Conservation (phyloP, 2,113 vertebrate species). For the Bolborhynchus lineola region DNA sequence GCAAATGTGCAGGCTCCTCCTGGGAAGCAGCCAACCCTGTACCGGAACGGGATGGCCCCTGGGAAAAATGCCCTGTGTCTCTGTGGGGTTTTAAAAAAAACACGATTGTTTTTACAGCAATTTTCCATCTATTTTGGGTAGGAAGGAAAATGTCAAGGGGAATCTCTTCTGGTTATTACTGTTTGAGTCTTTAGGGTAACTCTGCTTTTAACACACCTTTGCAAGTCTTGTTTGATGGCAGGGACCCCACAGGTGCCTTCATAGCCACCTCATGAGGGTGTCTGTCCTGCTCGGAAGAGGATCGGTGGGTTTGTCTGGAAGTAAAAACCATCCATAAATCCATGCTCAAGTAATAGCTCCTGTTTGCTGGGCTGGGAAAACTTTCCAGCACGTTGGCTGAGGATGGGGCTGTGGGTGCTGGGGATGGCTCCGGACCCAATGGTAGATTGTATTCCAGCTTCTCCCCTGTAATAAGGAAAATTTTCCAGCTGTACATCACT, state of each 20-base stretch:
- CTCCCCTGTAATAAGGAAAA: not conserved
- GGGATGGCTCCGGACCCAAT: not conserved
- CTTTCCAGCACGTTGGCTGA: not conserved
- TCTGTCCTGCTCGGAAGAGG: not conserved
- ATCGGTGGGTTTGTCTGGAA: not conserved
- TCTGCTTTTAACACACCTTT: not conserved
- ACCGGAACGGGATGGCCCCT: not conserved
- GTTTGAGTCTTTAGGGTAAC: not conserved
- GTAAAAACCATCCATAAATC: not conserved
- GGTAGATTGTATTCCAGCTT: not conserved
- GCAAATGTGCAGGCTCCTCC: accelerated
- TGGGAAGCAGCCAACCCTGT: not conserved
- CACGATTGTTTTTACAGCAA: conserved; percentile 38
- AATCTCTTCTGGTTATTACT: conserved; percentile 14
- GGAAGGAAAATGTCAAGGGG: not conserved
- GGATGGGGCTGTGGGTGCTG: not conserved
- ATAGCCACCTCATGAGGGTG: not conserved
- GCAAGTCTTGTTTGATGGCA: accelerated
- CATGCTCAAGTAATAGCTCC: not conserved
- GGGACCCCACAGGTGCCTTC: not conserved
- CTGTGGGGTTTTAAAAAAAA: conserved; percentile 36
- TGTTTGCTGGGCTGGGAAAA: not conserved
- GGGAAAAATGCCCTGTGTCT: conserved; percentile 10
- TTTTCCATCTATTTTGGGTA: conserved; percentile 52
- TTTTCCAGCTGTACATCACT: conserved; percentile 29